Evolutionary conservation across 1,140 invertebrate species (phyloP), one percentile per base, ranked within the genome.

Genomic region (Aleiodes sp.): DNA sequence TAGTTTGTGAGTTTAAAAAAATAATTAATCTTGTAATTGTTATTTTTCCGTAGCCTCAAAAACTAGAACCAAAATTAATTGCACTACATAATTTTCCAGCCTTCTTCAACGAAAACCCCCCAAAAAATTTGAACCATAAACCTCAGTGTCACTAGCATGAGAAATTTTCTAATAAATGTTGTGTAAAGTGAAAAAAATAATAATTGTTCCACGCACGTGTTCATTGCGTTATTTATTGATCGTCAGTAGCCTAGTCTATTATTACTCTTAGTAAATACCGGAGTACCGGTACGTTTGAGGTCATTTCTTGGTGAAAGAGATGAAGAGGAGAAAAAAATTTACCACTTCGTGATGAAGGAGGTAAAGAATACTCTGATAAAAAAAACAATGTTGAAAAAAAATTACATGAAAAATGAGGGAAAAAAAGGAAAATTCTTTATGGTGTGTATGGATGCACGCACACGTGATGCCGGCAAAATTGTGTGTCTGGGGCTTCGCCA

Each of bases 401-500:
- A 12, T 31, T 31, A 9, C 33, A 31, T 2, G 29, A 29, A 65
- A 10, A 41, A 6, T 35, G 60, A 31, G 41, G 63, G 28, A 31
- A 43, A 52, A 33, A 66, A 52, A 35, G 4, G 10, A 52, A 52
- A 61, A 29, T 29, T 57, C 14, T 19, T 21, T 56, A 31, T 65
- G 43, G 43, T 33, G 33, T 46, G 41, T 62, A 37, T 14, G 59
- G 59, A 41, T 35, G 31, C 33, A 57, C 21, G 67, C 35, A 43
- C 14, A 41, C 61, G 43, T 65, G 24, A 56, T 31, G 41, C 41
- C 24, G 39, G 41, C 7, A 29, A 28, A 57, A 14, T 69, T 16
- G 63, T 59, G 10, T 79, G 82, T 82, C 81, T 84, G 82, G 76
- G 52, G 75, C 68, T 78, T 81, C 76, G 79, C 74, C 78, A 76